A percentile compares a stretch with the other conserved stretches of the same genome.
Evolutionary conservation across 2,888 invertebrate genomes (phyloP).

Genomic region (Amphiduros pacificus): DNA sequence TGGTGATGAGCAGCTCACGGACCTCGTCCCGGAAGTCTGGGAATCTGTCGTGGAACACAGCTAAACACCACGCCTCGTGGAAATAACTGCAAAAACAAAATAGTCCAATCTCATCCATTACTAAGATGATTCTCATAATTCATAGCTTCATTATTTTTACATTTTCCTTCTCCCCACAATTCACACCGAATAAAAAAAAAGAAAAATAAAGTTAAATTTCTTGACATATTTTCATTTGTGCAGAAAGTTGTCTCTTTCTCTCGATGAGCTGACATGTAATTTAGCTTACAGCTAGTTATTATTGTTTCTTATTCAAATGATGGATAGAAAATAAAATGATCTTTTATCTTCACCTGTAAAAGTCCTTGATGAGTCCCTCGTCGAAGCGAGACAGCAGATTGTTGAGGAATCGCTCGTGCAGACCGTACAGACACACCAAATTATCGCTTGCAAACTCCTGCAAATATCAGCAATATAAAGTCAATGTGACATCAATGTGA

Average conservation of each 20-base stretch:
- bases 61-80: conserved; percentile 54
- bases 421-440: conserved; percentile 70
- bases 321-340: neutral
- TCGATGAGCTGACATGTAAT: no score
- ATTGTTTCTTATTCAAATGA: neutral
- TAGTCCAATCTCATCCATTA: neutral
- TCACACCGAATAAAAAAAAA: no score
- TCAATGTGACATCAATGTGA: no score
- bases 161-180: no score
- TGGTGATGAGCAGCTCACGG: conserved; percentile 53
- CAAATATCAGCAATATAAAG: no score
- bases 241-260: no score
- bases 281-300: no score
- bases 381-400: conserved; percentile 68
- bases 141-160: no score
- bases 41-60: conserved; percentile 59
- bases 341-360: conserved; percentile 45
- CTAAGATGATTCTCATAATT: no score
- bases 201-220: neutral
- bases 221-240: no score
- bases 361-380: conserved; percentile 68
- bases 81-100: conserved; percentile 49
- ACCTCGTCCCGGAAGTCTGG: conserved; percentile 58
- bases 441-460: conserved; percentile 67
- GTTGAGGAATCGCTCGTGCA: conserved; percentile 74